Evolutionary conservation across 2,797 vertebrate species (phyloP).

Genomic region (Podarcis lilfordi): DNA sequence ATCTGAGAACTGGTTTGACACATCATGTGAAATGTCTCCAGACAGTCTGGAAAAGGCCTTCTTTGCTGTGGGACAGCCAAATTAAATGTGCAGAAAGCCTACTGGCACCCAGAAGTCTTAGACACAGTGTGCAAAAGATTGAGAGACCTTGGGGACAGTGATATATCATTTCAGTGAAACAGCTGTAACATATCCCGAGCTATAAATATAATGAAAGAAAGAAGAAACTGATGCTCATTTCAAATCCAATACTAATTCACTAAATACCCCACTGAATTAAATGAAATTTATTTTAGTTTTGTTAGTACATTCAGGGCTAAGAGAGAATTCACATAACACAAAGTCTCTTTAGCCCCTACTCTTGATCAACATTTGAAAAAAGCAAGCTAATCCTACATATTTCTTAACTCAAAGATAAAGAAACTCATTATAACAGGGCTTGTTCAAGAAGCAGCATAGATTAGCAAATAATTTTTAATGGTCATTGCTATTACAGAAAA

Average conservation of each 20-base stretch:
- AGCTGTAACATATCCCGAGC: conserved; percentile 3
- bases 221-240: conserved; percentile 62
- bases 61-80: conserved; percentile 34
- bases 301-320: conserved; percentile 45
- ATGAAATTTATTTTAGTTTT: conserved; percentile 66
- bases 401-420: neutral
- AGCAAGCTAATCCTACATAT: neutral
- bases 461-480: neutral
- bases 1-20: conserved; percentile 55
- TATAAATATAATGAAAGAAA: conserved; percentile 9
- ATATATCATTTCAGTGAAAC: conserved; percentile 7
- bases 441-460: neutral
- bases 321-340: conserved; percentile 15
- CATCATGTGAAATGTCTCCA: conserved; percentile 62
- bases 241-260: conserved; percentile 39
- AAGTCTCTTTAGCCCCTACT: neutral
- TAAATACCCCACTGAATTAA: conserved; percentile 68
- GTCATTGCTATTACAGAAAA: neutral
- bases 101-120: conserved; percentile 47
- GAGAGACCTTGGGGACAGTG: neutral
- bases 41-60: conserved; percentile 56
- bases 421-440: neutral
- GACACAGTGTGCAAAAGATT: conserved; percentile 45
- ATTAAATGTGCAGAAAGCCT: conserved; percentile 23
- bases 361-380: neutral